Base-by-base conservation (phyloP, 2,888 invertebrate species). In the Pedicia rivosa region DNA sequence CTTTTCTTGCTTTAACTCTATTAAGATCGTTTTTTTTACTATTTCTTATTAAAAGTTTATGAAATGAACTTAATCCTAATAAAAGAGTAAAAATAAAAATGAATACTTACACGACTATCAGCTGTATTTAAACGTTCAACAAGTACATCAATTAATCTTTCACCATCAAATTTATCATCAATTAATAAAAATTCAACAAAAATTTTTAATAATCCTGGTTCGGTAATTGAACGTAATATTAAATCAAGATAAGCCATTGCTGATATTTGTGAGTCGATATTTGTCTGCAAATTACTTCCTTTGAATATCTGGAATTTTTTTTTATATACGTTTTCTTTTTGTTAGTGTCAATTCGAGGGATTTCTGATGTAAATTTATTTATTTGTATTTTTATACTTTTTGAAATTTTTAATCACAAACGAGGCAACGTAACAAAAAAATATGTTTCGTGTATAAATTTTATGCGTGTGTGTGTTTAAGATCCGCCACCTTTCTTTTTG, bases 171-270 rank as follows among this genome's bases (percentile, higher is more conserved):
- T 55, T 79, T 78, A 48, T 78, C 74, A 51, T 74, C 74, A 46
- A 75, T 73, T 48, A 86, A 63, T 31, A 97, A 68, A 65, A 95
- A 92, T 55, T 76, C 77, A 17, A 95, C 68, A 49, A 92, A 75
- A 1, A 83, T 75, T 46, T 78, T 69, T 46, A 94, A 64, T 36
- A 97, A 65, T 0, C 86, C 82, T 1, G 86, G 78, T 47, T 86
- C 79, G 1, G 86, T 82, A 10, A 88, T 80, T 35, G 86, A 83
- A 33, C 94, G 73, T 43, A 97, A 60, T 49, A 90, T 78, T 46
- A 97, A 66, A 62, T 95, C 92, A 43, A 94, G 71, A 63, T 95
- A 95, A 6, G 87, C 86, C 53, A 86, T 91, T 8, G 92, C 87
- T 34, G 92, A 83, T 40, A 90, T 76, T 55, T 92, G 78, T 59